Percentiles rank a stretch among this genome's conserved stretches.
Evolutionary conservation across 2,888 invertebrate species (phyloP).

Genomic region (Andricus curvator): DNA sequence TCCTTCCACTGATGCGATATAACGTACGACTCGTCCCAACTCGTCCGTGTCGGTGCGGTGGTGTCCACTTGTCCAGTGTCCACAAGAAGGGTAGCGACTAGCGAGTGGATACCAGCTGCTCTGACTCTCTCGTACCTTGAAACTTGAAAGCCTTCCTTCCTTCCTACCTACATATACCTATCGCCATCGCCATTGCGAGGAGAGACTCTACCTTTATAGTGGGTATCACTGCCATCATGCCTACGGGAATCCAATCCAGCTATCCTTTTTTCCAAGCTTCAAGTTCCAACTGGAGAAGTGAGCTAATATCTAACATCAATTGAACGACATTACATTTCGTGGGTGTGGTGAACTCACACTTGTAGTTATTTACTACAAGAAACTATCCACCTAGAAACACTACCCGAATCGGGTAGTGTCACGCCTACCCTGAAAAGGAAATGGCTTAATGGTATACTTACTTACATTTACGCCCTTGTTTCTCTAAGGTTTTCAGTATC

Average conservation of each 20-base stretch:
- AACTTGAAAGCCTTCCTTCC: constrained; percentile 23
- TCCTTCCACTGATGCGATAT: constrained; percentile 2
- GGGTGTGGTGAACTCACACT: too few species aligned
- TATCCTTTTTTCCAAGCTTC: background rate
- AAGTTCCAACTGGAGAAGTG: background rate
- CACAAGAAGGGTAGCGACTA: constrained; percentile 47
- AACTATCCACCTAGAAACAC: too few species aligned
- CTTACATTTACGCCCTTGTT: too few species aligned
- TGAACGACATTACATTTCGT: too few species aligned
- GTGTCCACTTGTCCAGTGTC: constrained; percentile 46
- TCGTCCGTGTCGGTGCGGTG: constrained; percentile 49
- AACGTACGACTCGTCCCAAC: constrained; percentile 52
- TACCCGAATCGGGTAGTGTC: too few species aligned
- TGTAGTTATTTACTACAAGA: too few species aligned
- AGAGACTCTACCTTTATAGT: constrained; percentile 11
- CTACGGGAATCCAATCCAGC: constrained; percentile 28
- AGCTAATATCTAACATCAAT: background rate
- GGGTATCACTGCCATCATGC: constrained; percentile 39
- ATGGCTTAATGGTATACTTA: too few species aligned
- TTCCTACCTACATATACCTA: background rate
- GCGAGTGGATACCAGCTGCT: constrained; percentile 17
- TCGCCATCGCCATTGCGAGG: constrained; percentile 35
- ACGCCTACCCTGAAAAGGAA: too few species aligned
- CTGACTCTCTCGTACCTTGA: constrained; percentile 11
- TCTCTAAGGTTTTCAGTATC: too few species aligned